A percentile compares a stretch with the other conserved stretches of the same genome.
phyloP scores from a whole-genome alignment of 2,797 vertebrate genomes.

The Staurois parvus region DNA sequence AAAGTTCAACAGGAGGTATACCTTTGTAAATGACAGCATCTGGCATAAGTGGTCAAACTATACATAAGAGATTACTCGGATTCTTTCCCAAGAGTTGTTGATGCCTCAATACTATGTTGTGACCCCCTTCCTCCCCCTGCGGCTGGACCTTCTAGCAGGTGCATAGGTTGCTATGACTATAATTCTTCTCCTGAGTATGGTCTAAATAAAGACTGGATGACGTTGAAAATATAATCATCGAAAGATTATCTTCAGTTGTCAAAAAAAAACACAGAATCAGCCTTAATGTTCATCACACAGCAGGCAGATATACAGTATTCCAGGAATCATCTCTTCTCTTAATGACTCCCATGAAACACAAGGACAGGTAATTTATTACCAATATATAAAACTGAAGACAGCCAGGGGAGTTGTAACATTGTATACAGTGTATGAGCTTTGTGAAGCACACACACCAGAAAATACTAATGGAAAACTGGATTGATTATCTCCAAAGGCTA shows the following conservation, averaged over 20 bases:
- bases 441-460: constrained; percentile 11
- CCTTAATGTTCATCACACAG: constrained; percentile 36
- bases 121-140: too few relatives aligned
- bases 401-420: not conserved
- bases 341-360: constrained; percentile 13
- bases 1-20: too few relatives aligned
- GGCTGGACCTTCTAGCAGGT: not conserved
- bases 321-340: constrained; percentile 19
- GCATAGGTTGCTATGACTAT: not conserved
- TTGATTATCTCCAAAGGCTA: not conserved
- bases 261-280: constrained; percentile 20
- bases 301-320: constrained; percentile 34
- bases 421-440: not conserved
- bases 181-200: not conserved
- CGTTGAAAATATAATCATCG: constrained; percentile 2
- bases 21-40: too few relatives aligned
- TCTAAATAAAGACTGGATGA: not conserved
- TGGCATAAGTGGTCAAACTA: too few relatives aligned
- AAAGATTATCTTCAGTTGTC: not conserved
- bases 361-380: constrained; percentile 38
- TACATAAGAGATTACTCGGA: too few relatives aligned
- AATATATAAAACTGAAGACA: constrained; percentile 10
- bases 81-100: too few relatives aligned
- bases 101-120: too few relatives aligned
- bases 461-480: not conserved